Conservation (phyloP, 2,113 vertebrate genomes). For the Rhinoderma darwinii region DNA sequence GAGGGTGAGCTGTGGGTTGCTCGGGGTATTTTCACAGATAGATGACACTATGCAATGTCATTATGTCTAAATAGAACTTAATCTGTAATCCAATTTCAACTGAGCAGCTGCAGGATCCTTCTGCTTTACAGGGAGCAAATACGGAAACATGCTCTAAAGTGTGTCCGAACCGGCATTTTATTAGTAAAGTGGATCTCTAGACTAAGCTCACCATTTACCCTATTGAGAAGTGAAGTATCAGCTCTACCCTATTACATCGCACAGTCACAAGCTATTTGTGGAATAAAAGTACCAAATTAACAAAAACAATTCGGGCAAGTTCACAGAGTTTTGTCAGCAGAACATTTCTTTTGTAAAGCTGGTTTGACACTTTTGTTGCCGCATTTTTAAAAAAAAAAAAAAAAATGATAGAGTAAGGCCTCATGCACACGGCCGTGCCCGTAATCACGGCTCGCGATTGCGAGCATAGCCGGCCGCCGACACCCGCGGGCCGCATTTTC, state of each 20-base stretch:
- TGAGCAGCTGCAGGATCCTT: neutral
- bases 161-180: neutral
- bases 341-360: no score
- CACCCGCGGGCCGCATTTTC: no score
- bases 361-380: no score
- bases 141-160: neutral
- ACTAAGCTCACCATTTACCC: neutral
- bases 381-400: no score
- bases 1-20: neutral
- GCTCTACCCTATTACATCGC: neutral
- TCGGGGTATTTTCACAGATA: conserved; percentile 38
- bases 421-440: no score
- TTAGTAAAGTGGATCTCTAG: neutral
- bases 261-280: neutral
- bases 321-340: no score
- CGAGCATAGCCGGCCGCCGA: no score
- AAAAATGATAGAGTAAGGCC: no score
- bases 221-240: neutral
- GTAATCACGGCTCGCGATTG: no score
- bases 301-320: no score
- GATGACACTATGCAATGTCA: conserved; percentile 44
- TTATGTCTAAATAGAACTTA: conserved; percentile 44
- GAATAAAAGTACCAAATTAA: neutral
- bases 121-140: neutral
- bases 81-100: conserved; percentile 52